Conservation (phyloP, 2,113 vertebrate species). For the Oostethus manadensis region DNA sequence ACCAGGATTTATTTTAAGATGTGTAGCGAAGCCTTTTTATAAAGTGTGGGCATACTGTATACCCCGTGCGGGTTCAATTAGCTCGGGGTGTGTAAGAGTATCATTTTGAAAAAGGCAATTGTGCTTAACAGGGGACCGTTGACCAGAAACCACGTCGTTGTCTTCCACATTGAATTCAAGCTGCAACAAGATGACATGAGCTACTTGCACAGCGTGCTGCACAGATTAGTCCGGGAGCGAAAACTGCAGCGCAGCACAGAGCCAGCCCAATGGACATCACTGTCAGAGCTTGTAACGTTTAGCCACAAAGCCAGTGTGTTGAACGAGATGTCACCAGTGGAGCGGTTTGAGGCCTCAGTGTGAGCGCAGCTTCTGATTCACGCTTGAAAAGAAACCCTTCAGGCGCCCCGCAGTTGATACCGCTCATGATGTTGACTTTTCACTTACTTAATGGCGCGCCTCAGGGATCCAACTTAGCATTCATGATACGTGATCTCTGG, state of each 20-base stretch:
- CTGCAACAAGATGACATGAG: slow-evolving; percentile 43
- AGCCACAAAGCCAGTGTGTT: background rate
- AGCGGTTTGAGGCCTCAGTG: slow-evolving; percentile 14
- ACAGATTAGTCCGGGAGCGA: slow-evolving; percentile 56
- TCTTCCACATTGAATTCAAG: slow-evolving; percentile 63
- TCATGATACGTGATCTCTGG: slow-evolving; percentile 49
- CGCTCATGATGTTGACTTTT: slow-evolving; percentile 44
- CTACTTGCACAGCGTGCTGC: slow-evolving; percentile 48
- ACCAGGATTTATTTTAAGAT: no score
- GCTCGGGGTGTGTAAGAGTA: no score
- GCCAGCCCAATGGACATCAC: slow-evolving; percentile 23
- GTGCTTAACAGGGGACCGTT: no score
- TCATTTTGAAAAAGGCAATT: no score
- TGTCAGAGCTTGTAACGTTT: slow-evolving; percentile 23
- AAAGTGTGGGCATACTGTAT: no score
- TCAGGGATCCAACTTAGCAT: slow-evolving; percentile 48
- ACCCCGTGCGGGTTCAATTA: no score
- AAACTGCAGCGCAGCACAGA: slow-evolving; percentile 46
- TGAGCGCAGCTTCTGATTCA: slow-evolving; percentile 22
- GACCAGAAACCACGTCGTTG: slow-evolving; percentile 14
- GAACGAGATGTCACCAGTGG: background rate
- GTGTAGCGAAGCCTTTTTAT: no score
- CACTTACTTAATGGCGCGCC: slow-evolving; percentile 56
- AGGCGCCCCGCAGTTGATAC: slow-evolving; percentile 44
- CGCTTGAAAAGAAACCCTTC: slow-evolving; percentile 30